phyloP scores from a whole-genome alignment of 2,797 vertebrate species.

The Melanogrammus aeglefinus region DNA sequence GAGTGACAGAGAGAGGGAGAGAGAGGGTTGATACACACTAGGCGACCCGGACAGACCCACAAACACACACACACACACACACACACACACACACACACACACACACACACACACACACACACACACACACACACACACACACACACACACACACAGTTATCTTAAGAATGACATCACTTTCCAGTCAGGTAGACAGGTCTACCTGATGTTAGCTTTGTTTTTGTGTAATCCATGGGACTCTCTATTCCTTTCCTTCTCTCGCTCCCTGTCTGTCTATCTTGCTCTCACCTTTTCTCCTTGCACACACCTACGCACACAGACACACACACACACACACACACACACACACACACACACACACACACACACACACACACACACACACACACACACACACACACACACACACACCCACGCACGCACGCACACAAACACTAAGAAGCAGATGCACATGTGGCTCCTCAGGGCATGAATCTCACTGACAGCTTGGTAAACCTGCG shows the following conservation, averaged over 20 bases:
- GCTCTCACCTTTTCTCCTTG: background rate
- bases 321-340: background rate
- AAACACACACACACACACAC: no score
- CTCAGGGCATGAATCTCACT: background rate
- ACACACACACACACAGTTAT: no score
- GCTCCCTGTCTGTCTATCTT: constrained; percentile 4
- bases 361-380: constrained; percentile 4
- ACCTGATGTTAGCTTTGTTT: no score
- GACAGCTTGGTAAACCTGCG: background rate
- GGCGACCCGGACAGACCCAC: background rate
- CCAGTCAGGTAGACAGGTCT: no score
- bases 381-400: constrained; percentile 6
- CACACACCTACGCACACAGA: background rate
- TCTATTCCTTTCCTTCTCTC: constrained; percentile 1
- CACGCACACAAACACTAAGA: background rate
- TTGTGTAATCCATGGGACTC: background rate
- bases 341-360: constrained; percentile 9
- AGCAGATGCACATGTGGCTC: background rate
- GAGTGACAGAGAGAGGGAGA: background rate
- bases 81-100: no score
- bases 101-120: no score
- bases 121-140: no score
- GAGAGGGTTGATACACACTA: background rate
- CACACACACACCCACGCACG: constrained; percentile 8
- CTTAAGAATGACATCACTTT: no score